Base-by-base conservation (phyloP, 2,797 vertebrate species). In the Typhlichthys subterraneus region DNA sequence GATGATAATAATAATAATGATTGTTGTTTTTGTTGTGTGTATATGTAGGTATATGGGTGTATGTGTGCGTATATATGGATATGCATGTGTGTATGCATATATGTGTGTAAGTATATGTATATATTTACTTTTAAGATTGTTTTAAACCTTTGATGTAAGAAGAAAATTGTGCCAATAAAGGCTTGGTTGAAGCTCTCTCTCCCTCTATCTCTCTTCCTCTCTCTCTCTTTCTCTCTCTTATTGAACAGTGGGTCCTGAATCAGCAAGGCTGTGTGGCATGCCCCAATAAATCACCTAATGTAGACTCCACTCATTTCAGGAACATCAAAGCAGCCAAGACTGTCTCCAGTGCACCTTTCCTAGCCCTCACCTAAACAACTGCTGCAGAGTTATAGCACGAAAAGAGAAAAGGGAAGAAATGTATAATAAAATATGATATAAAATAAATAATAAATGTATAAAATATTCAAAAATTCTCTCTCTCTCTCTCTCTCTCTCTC, bases 251-350 rank as follows among this genome's bases (percentile, higher is more conserved):
- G 49, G 46, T 52, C 45, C 58, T 60, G 51, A 55, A 48, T 67
- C 65, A 53, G 52, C 7, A 5, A 45, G 33, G 62, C 62, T 78
- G 70, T 67, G 72, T 47, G 38, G 61, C 19, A 56, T 59, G 69
- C 59, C 72, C 77, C 67, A 70, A 72, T 85, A 85, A 84, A 82
- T 82, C 73, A 80, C 33, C 33, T 38, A 38, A 6, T 64, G 64
- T 60, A 58, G 65, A 53, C 67, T 63, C 69, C 71, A 72, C 75
- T 72, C 65, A 66, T 70, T 71, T 74, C 49, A 47, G 57, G 17
- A 55, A 67, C 65, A 65, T 69, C 33, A 15, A 38, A 72, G 60
- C 64, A 82, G 81, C 72, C 66, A 73, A 77, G 62, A 54, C 70
- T 83, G 71, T 59, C 45, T 45, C 45, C n/a, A 2, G 10, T 29